Conservation (phyloP, 2,113 vertebrate genomes). For the crab-eating macaque (Macaca fascicularis) region T2T-MFA8v1.1 NC_088381.1:28224501-28225000, state of each 20-base stretch:
- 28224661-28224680: background rate
- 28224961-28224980: background rate
- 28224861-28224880: background rate
- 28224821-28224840: background rate
- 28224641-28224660: background rate
- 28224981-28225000: background rate
- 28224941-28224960: background rate
- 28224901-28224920: background rate
- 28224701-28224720: background rate
- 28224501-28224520: constrained; percentile 45
- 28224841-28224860: background rate
- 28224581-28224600: constrained; percentile 53
- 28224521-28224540: background rate
- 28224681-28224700: background rate
- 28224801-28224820: background rate
- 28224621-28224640: constrained; percentile 54
- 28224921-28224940: background rate
- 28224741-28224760: background rate
- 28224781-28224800: background rate
- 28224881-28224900: background rate
- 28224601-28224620: constrained; percentile 47
- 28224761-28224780: background rate
- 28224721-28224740: background rate
- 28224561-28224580: constrained; percentile 53
- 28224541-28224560: constrained; percentile 65